phyloP scores from a whole-genome alignment of 2,797 vertebrate genomes.

The Chaenodraco wilsoni region DNA sequence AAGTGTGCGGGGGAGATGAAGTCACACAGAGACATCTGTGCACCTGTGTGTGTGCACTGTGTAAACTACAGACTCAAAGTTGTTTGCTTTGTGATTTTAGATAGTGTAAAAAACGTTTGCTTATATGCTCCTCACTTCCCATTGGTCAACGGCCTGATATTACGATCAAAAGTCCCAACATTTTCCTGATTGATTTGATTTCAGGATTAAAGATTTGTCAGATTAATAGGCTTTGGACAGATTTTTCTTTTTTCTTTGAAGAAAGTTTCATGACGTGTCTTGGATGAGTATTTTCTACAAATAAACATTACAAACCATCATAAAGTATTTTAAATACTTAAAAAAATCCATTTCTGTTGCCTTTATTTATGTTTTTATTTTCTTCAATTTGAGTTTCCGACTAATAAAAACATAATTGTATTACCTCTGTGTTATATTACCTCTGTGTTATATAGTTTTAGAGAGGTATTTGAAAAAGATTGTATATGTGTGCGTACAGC shows the following conservation, averaged over 20 bases:
- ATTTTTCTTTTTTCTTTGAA: too few species aligned
- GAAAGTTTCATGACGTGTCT: too few species aligned
- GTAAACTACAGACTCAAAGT: conserved; percentile 1
- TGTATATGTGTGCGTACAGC: not conserved
- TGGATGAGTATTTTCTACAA: too few species aligned
- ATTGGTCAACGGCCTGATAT: too few species aligned
- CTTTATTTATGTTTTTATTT: too few species aligned
- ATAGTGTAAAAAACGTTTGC: not conserved
- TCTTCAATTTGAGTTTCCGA: not conserved
- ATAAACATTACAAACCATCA: not conserved
- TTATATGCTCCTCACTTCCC: not conserved
- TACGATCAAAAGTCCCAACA: too few species aligned
- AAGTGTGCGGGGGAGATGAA: conserved; percentile 32
- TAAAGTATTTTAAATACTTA: not conserved
- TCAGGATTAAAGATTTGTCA: too few species aligned
- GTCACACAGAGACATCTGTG: conserved; percentile 8
- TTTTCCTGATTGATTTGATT: not conserved
- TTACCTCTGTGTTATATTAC: too few species aligned
- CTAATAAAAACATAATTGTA: too few species aligned
- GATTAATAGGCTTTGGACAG: too few species aligned
- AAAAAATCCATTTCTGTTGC: too few species aligned
- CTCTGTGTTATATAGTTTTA: too few species aligned
- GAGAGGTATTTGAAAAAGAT: not conserved
- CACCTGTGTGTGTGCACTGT: not conserved
- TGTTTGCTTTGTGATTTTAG: not conserved